Evolutionary conservation across 2,113 vertebrate genomes (phyloP).

Genomic region (Seriola rivoliana): DNA sequence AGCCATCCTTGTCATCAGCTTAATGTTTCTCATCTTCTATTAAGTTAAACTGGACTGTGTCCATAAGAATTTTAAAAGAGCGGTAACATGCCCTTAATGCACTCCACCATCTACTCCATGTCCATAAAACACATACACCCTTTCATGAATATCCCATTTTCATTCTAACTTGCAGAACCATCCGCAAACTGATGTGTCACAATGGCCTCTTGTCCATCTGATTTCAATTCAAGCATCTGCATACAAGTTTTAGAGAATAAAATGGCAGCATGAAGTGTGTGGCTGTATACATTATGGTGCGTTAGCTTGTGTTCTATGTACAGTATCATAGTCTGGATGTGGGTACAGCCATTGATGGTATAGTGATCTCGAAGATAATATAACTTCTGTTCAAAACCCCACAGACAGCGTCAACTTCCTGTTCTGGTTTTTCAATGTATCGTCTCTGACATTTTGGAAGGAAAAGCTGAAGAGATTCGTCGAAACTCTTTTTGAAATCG

Average conservation of each 20-base stretch:
- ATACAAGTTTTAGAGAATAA: slow-evolving; percentile 12
- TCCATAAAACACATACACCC: slow-evolving; percentile 28
- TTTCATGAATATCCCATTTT: slow-evolving; percentile 1
- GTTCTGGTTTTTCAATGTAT: not conserved
- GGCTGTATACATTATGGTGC: not conserved
- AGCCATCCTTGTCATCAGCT: not conserved
- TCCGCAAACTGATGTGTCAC: slow-evolving; percentile 28
- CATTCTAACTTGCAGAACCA: slow-evolving; percentile 18
- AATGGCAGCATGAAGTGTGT: not conserved
- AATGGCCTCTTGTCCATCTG: slow-evolving; percentile 41
- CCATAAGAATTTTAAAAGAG: slow-evolving; percentile 32
- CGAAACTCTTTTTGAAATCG: not conserved
- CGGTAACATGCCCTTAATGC: not conserved
- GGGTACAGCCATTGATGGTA: not conserved
- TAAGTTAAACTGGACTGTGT: slow-evolving; percentile 27
- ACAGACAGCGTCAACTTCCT: not conserved
- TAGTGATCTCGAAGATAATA: not conserved
- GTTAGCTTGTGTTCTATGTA: not conserved
- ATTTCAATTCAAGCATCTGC: slow-evolving; percentile 43
- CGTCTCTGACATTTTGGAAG: slow-evolving; percentile 25
- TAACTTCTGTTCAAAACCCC: slow-evolving; percentile 12
- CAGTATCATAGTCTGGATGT: not conserved
- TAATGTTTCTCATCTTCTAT: slow-evolving; percentile 1
- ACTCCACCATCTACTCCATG: not conserved
- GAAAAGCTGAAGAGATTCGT: slow-evolving; percentile 4